These are phyloP conservation scores for Drosophila equinoxialis DNA, from an alignment of 1,140 invertebrate species.

Conservation along the genomic window DNA sequence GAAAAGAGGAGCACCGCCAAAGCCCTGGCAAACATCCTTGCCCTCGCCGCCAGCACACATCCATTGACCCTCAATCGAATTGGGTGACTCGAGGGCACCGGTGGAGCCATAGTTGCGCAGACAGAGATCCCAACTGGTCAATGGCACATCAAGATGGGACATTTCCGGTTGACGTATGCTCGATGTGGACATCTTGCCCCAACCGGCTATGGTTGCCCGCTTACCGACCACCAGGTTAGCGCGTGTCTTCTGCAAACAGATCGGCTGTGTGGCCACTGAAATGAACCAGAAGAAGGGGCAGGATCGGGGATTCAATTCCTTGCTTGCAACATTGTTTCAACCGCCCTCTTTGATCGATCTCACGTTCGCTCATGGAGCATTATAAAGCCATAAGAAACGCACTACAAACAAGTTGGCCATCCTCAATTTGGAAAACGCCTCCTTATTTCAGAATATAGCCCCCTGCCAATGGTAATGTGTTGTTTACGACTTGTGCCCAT, in stretches of 20 bases:
- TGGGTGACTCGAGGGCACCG: slow-evolving; percentile 81
- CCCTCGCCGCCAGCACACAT: slow-evolving; percentile 88
- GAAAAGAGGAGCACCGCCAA: slow-evolving; percentile 87
- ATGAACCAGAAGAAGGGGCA: slow-evolving; percentile 11
- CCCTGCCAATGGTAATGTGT: slow-evolving; percentile 42
- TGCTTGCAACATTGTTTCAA: slow-evolving; percentile 55
- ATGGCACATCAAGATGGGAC: slow-evolving; percentile 76
- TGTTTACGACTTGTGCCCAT: slow-evolving; percentile 48
- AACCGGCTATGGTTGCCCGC: slow-evolving; percentile 82
- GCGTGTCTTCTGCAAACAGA: slow-evolving; percentile 83
- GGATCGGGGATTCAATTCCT: slow-evolving; percentile 22
- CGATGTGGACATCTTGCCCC: slow-evolving; percentile 81
- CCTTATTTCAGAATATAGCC: slow-evolving; percentile 4
- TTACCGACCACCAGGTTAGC: slow-evolving; percentile 84
- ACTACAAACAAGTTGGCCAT: slow-evolving; percentile 54
- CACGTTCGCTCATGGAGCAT: slow-evolving; percentile 52
- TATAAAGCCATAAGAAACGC: slow-evolving; percentile 70
- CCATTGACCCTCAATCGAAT: slow-evolving; percentile 85
- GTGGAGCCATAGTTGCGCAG: slow-evolving; percentile 79
- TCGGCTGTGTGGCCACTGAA: slow-evolving; percentile 84
- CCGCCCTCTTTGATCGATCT: slow-evolving; percentile 36
- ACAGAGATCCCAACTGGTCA: slow-evolving; percentile 82
- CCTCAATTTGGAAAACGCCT: slow-evolving; percentile 46
- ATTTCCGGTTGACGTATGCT: slow-evolving; percentile 78
- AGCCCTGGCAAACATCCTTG: slow-evolving; percentile 88